Evolutionary conservation across 2,888 invertebrate genomes (phyloP).

Genomic region (Zygothrica quintamaculata): DNA sequence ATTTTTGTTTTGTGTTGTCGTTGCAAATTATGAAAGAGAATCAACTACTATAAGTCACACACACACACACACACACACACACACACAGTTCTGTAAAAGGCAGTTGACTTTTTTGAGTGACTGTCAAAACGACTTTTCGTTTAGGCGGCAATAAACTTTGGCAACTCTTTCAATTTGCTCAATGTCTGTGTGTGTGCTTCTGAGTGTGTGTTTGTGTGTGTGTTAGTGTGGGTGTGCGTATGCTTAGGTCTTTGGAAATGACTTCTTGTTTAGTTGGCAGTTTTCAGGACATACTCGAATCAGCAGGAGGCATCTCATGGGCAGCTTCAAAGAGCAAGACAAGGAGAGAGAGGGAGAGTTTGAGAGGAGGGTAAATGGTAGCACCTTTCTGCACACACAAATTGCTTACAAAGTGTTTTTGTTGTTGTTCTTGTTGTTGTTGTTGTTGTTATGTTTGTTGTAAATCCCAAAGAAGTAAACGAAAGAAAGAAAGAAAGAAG

Average conservation of each 20-base stretch:
- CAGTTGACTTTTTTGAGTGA: conserved; percentile 33
- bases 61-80: conserved; percentile 26
- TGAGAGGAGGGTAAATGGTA: too few species aligned
- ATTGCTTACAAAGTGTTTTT: conserved; percentile 78
- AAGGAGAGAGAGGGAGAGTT: conserved; percentile 11
- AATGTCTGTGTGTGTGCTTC: conserved; percentile 11
- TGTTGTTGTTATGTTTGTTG: conserved; percentile 45
- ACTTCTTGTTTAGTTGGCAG: conserved; percentile 79
- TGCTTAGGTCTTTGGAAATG: conserved; percentile 48
- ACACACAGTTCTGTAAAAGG: conserved; percentile 10
- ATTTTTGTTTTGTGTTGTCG: conserved; percentile 8
- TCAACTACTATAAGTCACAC: conserved; percentile 47
- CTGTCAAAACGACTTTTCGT: conserved; percentile 53
- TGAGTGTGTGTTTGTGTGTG: conserved; percentile 9
- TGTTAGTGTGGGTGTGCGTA: conserved; percentile 17
- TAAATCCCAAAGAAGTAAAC: conserved; percentile 6
- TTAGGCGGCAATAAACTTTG: conserved; percentile 76
- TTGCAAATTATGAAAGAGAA: conserved; percentile 69
- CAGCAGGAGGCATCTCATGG: conserved; percentile 28
- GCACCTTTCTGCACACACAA: conserved; percentile 70
- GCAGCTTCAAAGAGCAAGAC: not conserved
- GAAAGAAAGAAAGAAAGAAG: not conserved
- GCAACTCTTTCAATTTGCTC: conserved; percentile 77
- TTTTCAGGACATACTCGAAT: conserved; percentile 57
- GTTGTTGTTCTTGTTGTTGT: conserved; percentile 42